Base-by-base conservation (phyloP, 1,140 invertebrate genomes). In the Lasaia peninsularis region DNA sequence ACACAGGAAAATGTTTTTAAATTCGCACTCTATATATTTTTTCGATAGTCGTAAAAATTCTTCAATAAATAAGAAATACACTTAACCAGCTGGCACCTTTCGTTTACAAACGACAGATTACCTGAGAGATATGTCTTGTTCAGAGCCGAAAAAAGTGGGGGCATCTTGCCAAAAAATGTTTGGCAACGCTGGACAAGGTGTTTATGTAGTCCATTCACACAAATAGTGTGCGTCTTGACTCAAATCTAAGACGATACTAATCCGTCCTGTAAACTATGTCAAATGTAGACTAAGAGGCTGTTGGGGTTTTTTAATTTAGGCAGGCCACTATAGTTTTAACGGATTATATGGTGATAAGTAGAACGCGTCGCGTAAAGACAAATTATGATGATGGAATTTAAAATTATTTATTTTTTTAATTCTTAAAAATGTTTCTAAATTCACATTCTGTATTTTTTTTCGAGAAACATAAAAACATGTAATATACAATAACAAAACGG, bases 41-140 rank as follows among this genome's bases (percentile, higher is more conserved):
- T 44, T 44, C 14, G 16, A 20, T 18, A 44, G 16, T 44, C 16
- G 12, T 14, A 55, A 31, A 55, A 37, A 54, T 54, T 60, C 56
- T 33, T 48, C 48, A 62, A 69, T 69, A 65, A 67, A 67, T 60
- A 60, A 67, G 55, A 24, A 34, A 28, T 18, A 44, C 28, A 49
- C 56, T 52, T 56, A 62, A 65, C 61, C 62, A 74, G 62, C 65
- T 70, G 65, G 57, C 55, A 34, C 18, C 52, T 53, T 48, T 40
- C 48, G 32, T 48, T 52, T 52, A 31, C 32, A 11, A 51, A 59
- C 63, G 70, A 69, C 62, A 64, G 60, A 73, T 69, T 73, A 75
- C 73, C 73, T 75, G 73, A 66, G 73, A 71, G 57, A 67, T 70
- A 65, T 58, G 35, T 62, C 58, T 58, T 55, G 61, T 58, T 62